Conservation (phyloP, 2,888 invertebrate species). For the Heterodera filipjevi region DNA sequence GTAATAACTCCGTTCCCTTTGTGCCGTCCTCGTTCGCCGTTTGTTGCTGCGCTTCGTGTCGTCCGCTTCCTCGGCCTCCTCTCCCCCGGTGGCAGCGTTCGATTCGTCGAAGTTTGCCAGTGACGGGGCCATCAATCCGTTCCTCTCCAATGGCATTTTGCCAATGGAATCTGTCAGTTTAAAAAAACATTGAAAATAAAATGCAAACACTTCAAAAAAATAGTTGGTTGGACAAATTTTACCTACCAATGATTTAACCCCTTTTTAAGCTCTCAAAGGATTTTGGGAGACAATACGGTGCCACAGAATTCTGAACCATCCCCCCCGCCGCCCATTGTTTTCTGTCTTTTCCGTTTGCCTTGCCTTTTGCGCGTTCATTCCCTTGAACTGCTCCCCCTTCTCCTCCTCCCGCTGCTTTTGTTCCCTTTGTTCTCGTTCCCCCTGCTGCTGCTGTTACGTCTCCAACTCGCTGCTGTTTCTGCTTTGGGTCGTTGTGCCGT, state of each 20-base stretch:
- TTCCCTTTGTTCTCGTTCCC: neutral
- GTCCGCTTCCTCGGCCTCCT: neutral
- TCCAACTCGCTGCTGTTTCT: too few species aligned
- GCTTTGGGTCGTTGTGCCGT: neutral
- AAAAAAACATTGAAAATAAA: too few species aligned
- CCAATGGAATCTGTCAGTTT: neutral
- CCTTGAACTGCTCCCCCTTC: neutral
- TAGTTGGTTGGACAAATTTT: too few species aligned
- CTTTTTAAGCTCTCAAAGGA: too few species aligned
- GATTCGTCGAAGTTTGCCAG: neutral
- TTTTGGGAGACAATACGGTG: too few species aligned
- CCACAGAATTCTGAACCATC: too few species aligned
- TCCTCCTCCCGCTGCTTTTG: neutral
- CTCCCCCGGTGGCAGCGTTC: constrained; percentile 10
- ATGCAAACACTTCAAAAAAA: too few species aligned
- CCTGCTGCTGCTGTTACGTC: too few species aligned
- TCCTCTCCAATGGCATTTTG: neutral
- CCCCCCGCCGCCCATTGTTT: neutral
- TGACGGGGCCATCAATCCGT: neutral
- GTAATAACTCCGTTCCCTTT: neutral
- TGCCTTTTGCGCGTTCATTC: constrained; percentile 1
- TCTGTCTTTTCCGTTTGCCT: too few species aligned
- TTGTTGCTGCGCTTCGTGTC: neutral
- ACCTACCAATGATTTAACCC: too few species aligned
- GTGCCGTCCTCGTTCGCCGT: neutral